A percentile compares a stretch with the other conserved stretches of the same genome.
Conservation (phyloP, 2,888 invertebrate species). For the Tribolium freemani region DNA sequence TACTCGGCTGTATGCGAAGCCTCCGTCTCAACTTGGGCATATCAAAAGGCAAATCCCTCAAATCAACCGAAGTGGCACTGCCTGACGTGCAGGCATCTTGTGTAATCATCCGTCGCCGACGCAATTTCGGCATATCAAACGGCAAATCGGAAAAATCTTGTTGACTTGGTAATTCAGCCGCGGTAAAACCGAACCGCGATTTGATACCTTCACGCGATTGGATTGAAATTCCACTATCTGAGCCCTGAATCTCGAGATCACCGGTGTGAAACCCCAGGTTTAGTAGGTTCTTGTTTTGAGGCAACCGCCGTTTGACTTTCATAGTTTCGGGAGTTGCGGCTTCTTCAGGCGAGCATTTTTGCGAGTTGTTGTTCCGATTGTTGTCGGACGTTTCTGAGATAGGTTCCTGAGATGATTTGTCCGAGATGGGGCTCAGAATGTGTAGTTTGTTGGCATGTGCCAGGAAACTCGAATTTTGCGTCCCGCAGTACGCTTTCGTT, state of each 20-base stretch:
- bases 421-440: constrained; percentile 90
- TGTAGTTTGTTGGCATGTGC: constrained; percentile 83
- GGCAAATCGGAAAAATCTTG: constrained; percentile 85
- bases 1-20: constrained; percentile 77
- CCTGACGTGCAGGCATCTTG: constrained; percentile 80
- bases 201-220: constrained; percentile 86
- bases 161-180: constrained; percentile 68
- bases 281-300: constrained; percentile 83
- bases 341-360: constrained; percentile 83
- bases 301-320: constrained; percentile 76
- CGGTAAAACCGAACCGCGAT: constrained; percentile 68
- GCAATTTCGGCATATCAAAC: constrained; percentile 91
- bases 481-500: constrained; percentile 71
- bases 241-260: constrained; percentile 85
- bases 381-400: constrained; percentile 87
- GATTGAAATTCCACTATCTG: constrained; percentile 90
- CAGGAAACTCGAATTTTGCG: constrained; percentile 77
- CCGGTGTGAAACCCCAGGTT: constrained; percentile 77
- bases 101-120: constrained; percentile 77
- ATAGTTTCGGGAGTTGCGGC: constrained; percentile 68
- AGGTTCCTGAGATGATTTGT: constrained; percentile 90
- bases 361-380: constrained; percentile 83
- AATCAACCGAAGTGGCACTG: constrained; percentile 81
- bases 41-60: constrained; percentile 88
- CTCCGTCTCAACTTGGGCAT: constrained; percentile 90